Percentiles rank a stretch among this genome's conserved stretches.
Conservation (phyloP, 2,888 invertebrate species). For the Drosophila prolongata region DNA sequence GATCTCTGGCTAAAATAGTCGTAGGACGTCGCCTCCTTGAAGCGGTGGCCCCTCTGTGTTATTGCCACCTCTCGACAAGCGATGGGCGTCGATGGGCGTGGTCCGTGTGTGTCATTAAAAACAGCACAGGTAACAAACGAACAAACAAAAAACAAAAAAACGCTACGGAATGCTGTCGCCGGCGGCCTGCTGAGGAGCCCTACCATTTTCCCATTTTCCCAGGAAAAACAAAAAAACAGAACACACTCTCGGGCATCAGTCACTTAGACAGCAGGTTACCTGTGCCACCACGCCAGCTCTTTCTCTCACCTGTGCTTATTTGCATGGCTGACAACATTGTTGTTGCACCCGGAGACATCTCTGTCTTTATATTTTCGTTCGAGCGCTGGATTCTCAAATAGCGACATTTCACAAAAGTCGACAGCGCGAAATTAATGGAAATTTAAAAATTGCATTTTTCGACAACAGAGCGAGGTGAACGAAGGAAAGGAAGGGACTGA, state of each 20-base stretch:
- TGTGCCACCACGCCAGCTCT: conserved; percentile 11
- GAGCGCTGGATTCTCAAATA: conserved; percentile 55
- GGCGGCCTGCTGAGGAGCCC: conserved; percentile 34
- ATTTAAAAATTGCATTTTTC: conserved; percentile 77
- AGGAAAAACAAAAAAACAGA: conserved; percentile 1
- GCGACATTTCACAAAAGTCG: conserved; percentile 74
- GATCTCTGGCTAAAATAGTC: conserved; percentile 61
- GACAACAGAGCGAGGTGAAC: conserved; percentile 42
- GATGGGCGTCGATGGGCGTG: conserved; percentile 29
- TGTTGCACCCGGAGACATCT: conserved; percentile 23
- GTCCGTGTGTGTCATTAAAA: conserved; percentile 70
- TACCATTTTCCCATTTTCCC: conserved; percentile 13
- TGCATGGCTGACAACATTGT: conserved; percentile 52
- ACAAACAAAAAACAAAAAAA: too few relatives aligned
- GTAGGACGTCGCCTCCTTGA: conserved; percentile 49
- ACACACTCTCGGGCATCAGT: conserved; percentile 48
- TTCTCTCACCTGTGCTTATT: conserved; percentile 48
- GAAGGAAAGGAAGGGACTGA: conserved; percentile 9
- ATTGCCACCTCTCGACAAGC: conserved; percentile 47
- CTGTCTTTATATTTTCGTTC: conserved; percentile 32
- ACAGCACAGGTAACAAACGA: conserved; percentile 12
- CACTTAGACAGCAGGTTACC: conserved; percentile 60
- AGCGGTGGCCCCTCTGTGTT: conserved; percentile 37
- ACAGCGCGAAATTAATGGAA: conserved; percentile 77
- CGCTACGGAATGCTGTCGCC: conserved; percentile 28